These are phyloP conservation scores for Epinotia brunnichana DNA, from an alignment of 2,888 invertebrate species.

Conservation along the genomic window DNA sequence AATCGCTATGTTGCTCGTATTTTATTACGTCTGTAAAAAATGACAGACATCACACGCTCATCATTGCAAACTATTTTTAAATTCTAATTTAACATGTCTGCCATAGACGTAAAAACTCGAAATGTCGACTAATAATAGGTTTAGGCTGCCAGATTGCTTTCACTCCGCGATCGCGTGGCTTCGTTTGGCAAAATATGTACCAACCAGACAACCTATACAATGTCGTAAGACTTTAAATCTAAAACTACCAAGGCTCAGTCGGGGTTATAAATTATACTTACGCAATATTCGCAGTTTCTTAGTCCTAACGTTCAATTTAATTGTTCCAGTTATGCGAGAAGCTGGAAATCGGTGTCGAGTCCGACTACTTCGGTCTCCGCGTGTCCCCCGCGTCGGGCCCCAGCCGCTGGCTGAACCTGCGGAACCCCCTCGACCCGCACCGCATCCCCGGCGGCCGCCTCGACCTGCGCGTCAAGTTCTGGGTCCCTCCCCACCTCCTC, in stretches of 20 bases:
- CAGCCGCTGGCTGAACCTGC: constrained; percentile 93
- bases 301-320: constrained; percentile 10
- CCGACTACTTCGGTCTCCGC: constrained; percentile 95
- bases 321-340: constrained; percentile 90
- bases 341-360: constrained; percentile 91
- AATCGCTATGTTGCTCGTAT: not conserved
- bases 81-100: constrained; percentile 31
- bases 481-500: constrained; percentile 94
- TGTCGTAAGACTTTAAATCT: constrained; percentile 26
- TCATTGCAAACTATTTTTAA: constrained; percentile 35
- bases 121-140: constrained; percentile 48
- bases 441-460: constrained; percentile 87
- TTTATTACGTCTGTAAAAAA: constrained; percentile 5
- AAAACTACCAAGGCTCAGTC: constrained; percentile 8
- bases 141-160: constrained; percentile 45
- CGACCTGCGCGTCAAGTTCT: constrained; percentile 92
- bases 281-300: not conserved
- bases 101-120: constrained; percentile 41
- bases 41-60: constrained; percentile 5
- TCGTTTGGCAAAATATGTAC: constrained; percentile 17
- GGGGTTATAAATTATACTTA: constrained; percentile 6
- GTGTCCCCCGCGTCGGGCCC: constrained; percentile 84
- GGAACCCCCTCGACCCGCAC: constrained; percentile 91
- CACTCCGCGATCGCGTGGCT: constrained; percentile 44
- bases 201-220: constrained; percentile 9